A percentile compares a stretch with the other conserved stretches of the same genome.
Evolutionary conservation across 2,888 invertebrate genomes (phyloP).

Genomic region (Eupsilia transversa): DNA sequence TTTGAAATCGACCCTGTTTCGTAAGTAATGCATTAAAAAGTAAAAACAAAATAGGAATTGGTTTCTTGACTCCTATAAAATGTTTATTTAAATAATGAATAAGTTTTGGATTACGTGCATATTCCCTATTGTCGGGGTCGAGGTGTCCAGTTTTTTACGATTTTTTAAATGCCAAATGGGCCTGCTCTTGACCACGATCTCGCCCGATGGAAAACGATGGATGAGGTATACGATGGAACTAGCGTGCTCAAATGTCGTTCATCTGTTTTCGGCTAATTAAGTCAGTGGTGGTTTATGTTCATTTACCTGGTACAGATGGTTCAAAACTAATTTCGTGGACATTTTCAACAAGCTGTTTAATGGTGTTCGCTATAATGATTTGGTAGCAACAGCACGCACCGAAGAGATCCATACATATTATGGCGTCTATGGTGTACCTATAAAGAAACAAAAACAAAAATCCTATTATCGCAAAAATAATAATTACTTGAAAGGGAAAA

Average conservation of each 20-base stretch:
- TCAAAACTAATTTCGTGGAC: constrained; percentile 57
- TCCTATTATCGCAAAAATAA: background rate
- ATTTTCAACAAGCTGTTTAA: constrained; percentile 82
- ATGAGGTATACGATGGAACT: background rate
- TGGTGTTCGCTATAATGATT: constrained; percentile 80
- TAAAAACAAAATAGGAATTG: too few relatives aligned
- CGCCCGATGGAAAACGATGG: background rate
- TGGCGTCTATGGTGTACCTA: constrained; percentile 77
- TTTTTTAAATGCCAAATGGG: too few relatives aligned
- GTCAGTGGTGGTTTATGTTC: background rate
- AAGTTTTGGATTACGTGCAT: too few relatives aligned
- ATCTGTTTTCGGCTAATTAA: background rate
- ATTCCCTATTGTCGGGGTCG: background rate
- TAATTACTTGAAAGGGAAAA: background rate
- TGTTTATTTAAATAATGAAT: too few relatives aligned
- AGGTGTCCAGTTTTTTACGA: background rate
- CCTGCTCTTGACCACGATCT: background rate
- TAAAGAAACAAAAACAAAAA: constrained; percentile 1
- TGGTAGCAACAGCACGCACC: constrained; percentile 83
- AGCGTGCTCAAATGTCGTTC: background rate
- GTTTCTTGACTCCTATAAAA: too few relatives aligned
- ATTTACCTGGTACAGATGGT: constrained; percentile 66
- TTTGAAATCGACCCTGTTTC: too few relatives aligned
- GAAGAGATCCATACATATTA: constrained; percentile 80
- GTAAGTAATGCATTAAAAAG: too few relatives aligned